Evolutionary conservation across 2,888 invertebrate genomes (phyloP), one percentile per base, ranked within the genome.

Genomic region (Pachydiplax longipennis): DNA sequence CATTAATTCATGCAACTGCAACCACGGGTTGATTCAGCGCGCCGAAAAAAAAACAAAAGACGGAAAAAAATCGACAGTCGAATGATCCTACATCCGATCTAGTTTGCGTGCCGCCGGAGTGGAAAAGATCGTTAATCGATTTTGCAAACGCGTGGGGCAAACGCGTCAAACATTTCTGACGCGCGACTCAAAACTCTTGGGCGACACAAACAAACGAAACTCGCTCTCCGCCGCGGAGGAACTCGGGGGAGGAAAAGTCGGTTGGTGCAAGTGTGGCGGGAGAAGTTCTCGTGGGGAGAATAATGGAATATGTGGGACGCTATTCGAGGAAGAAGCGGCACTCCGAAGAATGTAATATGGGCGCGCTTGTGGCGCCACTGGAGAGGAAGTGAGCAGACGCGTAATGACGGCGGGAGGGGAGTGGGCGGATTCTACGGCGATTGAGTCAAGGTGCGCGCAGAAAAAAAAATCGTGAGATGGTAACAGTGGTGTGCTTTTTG

Each of bases 361-460:
- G 35, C 61, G 58, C 87, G 61, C 35, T 61, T 61, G 87, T 87
- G 87, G 65, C 87, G 87, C 61, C 61, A n/a, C 4, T 61, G 15
- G 61, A 87, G 58, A 61, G 87, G 61, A 87, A 61, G 87, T 37
- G 61, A 61, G 61, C 58, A 87, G 87, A 87, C 61, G 61, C 87
- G 87, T 87, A 87, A 87, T 61, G 87, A 87, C 87, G 58, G 31
- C 35, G 58, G 13, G 25, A 2, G 48, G 83, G 31, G 8, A 44
- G 81, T 37, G 81, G 73, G 25, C 13, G 31, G 73, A 31, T 25
- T 6, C 25, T 37, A 13, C 83, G 6, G 53, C 83, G 83, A 83
- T 58, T 83, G 83, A 83, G 58, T 61, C 87, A 61, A 87, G 53
- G 83, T 58, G 87, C 8, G 83, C 53, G 83, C 83, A 31, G 8